A percentile compares a stretch with the other conserved stretches of the same genome.
phyloP scores from a whole-genome alignment of 1,140 invertebrate species.

The Rhizoglyphus robini region DNA sequence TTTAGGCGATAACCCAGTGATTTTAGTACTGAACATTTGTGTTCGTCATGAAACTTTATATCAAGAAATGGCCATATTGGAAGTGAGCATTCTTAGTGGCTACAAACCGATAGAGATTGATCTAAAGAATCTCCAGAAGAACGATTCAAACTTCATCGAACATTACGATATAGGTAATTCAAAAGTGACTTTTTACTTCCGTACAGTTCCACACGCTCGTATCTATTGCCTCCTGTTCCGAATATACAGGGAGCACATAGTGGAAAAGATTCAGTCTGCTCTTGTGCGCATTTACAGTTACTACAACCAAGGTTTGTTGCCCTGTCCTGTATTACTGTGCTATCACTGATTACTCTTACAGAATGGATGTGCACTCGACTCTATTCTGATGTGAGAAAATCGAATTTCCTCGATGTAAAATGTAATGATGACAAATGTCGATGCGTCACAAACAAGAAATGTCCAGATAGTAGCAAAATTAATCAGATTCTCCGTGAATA shows the following conservation, averaged over 20 bases:
- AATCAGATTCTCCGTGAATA: too few species aligned
- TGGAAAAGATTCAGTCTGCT: conserved; percentile 20
- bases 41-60: background rate
- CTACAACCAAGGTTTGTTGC: conserved; percentile 18
- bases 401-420: background rate
- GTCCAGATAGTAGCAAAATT: too few species aligned
- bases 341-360: too few species aligned
- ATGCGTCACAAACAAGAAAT: background rate
- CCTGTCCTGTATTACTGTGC: too few species aligned
- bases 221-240: conserved; percentile 17
- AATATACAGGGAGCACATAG: conserved; percentile 6
- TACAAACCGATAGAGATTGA: conserved; percentile 29
- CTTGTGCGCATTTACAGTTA: conserved; percentile 22
- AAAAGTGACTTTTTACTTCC: conserved; percentile 20
- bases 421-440: background rate
- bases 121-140: conserved; percentile 20
- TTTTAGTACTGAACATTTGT: conserved; percentile 20
- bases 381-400: background rate
- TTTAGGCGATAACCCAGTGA: background rate
- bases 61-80: conserved; percentile 31
- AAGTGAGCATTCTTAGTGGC: conserved; percentile 34
- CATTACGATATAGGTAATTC: background rate
- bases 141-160: background rate
- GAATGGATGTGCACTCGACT: background rate
- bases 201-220: background rate